Evolutionary conservation across 2,888 invertebrate species (phyloP).

Genomic region (Drosophila longiperda): DNA sequence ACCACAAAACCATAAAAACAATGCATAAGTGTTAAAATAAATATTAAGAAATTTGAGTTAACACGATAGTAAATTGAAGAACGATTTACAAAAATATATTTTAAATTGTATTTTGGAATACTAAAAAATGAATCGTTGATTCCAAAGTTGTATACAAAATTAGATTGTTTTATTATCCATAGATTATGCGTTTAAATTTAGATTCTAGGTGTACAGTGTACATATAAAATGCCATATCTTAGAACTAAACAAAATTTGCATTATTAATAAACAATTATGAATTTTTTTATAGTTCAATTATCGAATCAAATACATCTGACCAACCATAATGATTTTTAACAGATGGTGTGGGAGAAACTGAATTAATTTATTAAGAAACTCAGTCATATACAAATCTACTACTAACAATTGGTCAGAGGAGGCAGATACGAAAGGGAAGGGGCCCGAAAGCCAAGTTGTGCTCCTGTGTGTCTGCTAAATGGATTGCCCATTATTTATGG

Average conservation of each 20-base stretch:
- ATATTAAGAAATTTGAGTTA: not conserved
- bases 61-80: not conserved
- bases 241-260: not conserved
- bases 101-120: not conserved
- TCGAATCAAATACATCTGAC: not conserved
- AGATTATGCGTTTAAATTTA: no score
- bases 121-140: not conserved
- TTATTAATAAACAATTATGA: not conserved
- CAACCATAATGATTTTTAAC: not conserved
- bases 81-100: not conserved
- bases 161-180: not conserved
- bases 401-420: not conserved
- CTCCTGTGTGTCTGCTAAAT: conserved; percentile 36
- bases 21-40: not conserved
- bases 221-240: not conserved
- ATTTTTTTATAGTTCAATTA: not conserved
- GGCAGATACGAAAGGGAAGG: not conserved
- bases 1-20: not conserved
- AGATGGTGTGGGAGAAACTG: not conserved
- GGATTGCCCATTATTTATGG: conserved; percentile 71
- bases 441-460: conserved; percentile 6
- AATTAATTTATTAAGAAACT: not conserved
- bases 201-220: not conserved
- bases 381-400: not conserved
- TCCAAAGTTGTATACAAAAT: not conserved